Conservation (phyloP, 1,140 invertebrate species). For the Cotesia typhae region DNA sequence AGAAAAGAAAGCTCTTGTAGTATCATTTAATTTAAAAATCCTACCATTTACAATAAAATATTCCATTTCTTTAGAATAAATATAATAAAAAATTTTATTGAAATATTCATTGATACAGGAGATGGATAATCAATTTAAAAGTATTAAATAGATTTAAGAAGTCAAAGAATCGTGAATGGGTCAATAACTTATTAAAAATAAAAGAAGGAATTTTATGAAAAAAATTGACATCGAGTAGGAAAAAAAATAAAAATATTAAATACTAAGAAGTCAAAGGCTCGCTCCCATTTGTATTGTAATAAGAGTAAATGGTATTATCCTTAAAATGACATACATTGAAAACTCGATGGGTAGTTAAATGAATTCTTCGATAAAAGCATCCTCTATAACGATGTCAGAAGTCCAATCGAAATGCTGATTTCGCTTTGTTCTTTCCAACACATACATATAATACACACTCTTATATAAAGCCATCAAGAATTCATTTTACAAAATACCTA, state of each 20-base stretch:
- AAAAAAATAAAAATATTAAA: not conserved
- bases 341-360: conserved; percentile 15
- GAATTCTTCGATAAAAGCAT: conserved; percentile 18
- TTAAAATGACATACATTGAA: conserved; percentile 16
- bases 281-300: not conserved
- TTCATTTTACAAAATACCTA: not conserved
- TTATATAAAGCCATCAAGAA: conserved; percentile 4
- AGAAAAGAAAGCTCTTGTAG: too few relatives aligned
- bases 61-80: too few relatives aligned
- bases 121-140: too few relatives aligned
- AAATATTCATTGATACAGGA: too few relatives aligned
- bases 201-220: too few relatives aligned
- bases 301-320: not conserved
- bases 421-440: conserved; percentile 12
- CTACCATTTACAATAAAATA: too few relatives aligned
- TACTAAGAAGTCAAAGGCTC: not conserved
- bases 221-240: too few relatives aligned
- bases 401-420: conserved; percentile 20
- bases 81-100: too few relatives aligned
- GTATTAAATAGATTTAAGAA: too few relatives aligned
- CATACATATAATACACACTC: not conserved
- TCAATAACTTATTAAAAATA: too few relatives aligned
- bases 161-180: too few relatives aligned
- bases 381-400: not conserved
- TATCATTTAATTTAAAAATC: too few relatives aligned